Conservation (phyloP, 2,113 vertebrate genomes). For the Dinomys branickii region DNA sequence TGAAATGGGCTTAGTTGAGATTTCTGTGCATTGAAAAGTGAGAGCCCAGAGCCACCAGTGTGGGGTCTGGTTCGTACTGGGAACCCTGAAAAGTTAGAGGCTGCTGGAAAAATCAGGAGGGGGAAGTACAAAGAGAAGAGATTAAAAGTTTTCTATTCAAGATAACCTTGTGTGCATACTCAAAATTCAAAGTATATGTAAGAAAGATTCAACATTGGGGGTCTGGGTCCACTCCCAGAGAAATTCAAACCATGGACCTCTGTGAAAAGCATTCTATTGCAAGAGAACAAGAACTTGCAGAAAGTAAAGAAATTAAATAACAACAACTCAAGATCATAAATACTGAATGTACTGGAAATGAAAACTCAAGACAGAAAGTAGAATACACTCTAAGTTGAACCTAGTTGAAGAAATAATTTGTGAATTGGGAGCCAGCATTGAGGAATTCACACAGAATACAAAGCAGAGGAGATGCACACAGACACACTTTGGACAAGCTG, state of each 20-base stretch:
- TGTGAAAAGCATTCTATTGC: background rate
- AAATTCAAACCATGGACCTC: background rate
- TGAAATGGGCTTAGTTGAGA: background rate
- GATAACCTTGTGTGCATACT: background rate
- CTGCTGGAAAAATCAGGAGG: background rate
- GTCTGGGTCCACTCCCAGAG: background rate
- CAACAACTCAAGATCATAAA: background rate
- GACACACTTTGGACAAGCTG: background rate
- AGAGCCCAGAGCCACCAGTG: background rate
- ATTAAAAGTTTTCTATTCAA: background rate
- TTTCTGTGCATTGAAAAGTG: background rate
- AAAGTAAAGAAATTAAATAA: slow-evolving; percentile 1
- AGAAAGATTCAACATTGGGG: background rate
- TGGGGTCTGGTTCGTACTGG: background rate
- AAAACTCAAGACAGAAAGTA: background rate
- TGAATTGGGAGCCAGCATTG: background rate
- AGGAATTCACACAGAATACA: background rate
- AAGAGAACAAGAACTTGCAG: background rate
- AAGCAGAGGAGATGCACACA: background rate
- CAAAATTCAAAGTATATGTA: slow-evolving; percentile 16
- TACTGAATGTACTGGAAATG: background rate
- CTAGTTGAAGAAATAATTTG: background rate
- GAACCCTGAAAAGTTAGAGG: background rate
- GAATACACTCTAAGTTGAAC: background rate
- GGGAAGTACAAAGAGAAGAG: background rate